These are phyloP conservation scores for Littorina saxatilis DNA, from an alignment of 1,140 invertebrate species.

Conservation along the genomic window DNA sequence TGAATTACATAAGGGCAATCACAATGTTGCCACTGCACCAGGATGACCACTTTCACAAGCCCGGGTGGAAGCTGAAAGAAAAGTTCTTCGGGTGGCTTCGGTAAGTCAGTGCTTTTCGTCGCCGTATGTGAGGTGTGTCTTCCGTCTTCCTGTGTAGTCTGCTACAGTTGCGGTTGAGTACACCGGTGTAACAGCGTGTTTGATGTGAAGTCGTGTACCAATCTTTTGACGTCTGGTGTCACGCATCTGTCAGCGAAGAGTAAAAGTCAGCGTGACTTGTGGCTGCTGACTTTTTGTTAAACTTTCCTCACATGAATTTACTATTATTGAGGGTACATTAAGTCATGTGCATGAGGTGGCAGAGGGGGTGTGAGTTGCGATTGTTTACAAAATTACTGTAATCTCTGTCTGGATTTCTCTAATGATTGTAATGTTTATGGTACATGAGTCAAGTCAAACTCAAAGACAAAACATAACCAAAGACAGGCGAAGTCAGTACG, in stretches of 20 bases:
- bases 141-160: background rate
- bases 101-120: constrained; percentile 55
- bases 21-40: constrained; percentile 75
- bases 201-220: background rate
- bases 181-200: background rate
- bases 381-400: too few relatives aligned
- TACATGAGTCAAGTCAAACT: too few relatives aligned
- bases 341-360: background rate
- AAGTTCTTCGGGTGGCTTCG: constrained; percentile 75
- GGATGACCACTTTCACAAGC: constrained; percentile 72
- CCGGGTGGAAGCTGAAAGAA: constrained; percentile 71
- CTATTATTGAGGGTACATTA: background rate
- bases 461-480: too few relatives aligned
- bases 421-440: too few relatives aligned
- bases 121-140: constrained; percentile 10
- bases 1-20: background rate
- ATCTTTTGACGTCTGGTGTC: background rate
- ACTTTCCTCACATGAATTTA: too few relatives aligned
- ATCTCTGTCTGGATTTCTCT: too few relatives aligned
- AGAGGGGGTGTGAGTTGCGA: too few relatives aligned
- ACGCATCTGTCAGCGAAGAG: background rate
- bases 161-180: background rate
- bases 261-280: background rate
- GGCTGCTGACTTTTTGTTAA: too few relatives aligned
- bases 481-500: too few relatives aligned